Base-by-base conservation (phyloP, 2,888 invertebrate species). In the Sesia apiformis region DNA sequence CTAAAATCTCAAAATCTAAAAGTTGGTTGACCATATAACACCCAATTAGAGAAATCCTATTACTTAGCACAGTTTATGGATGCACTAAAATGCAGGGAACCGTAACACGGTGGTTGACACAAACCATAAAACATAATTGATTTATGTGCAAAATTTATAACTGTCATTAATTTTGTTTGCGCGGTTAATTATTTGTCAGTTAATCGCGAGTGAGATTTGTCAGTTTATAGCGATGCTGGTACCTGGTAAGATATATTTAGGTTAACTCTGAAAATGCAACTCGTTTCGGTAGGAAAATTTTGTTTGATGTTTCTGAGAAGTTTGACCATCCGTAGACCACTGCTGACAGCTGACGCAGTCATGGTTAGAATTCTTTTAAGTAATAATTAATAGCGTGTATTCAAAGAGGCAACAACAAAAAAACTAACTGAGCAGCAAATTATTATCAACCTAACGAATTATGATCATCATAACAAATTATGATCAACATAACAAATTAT, bases 41-140 rank as follows among this genome's bases (percentile, higher is more conserved):
- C 38, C 38, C 57, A 53, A 57, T 58, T 58, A 58, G 42, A 40
- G 8, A 7, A 40, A 5, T 41, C 52, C 56, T 54, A 57, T 62
- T 56, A 60, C 54, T 58, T 55, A 41, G 3, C 55, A 52, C 57
- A 60, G 39, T 61, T 61, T 58, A 60, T 58, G 59, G 39, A 38
- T 55, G 56, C 50, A 63, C 56, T 64, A 55, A 56, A 58, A 55
- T 58, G 55, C 51, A 56, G 38, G 7, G 38, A 38, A 50, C 50
- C 50, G 50, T 38, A 38, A 50, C 38, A 38, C 56, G 53, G 55
- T 38, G 53, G 54, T 53, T 8, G 58, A 56, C 63, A 63, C 54
- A 54, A 55, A 55, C 58, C 64, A 65, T 71, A 68, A 69, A 70
- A 65, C 57, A 61, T 66, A 69, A 67, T 70, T 72, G 73, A 72